These are phyloP conservation scores for Cephonodes hylas DNA, from an alignment of 2,888 invertebrate species.

Conservation along the genomic window DNA sequence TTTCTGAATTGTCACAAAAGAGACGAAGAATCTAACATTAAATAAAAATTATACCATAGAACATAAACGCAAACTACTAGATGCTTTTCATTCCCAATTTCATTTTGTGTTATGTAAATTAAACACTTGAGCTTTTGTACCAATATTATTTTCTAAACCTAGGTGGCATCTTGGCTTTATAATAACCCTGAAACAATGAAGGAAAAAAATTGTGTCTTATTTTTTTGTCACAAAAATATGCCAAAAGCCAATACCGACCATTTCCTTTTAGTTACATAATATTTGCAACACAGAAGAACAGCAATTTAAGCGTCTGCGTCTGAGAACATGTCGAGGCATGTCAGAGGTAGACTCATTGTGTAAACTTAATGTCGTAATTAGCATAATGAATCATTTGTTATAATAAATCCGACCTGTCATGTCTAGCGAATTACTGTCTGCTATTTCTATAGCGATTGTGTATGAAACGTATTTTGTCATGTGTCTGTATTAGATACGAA, in stretches of 20 bases:
- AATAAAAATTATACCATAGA: no score
- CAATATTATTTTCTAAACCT: no score
- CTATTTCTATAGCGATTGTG: not conserved
- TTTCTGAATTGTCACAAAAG: no score
- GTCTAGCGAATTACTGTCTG: not conserved
- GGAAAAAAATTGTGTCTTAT: no score
- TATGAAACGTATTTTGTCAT: not conserved
- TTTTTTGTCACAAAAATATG: not conserved
- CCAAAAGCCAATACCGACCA: not conserved
- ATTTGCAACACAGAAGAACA: no score
- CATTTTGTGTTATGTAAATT: no score
- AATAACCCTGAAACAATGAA: no score
- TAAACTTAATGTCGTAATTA: not conserved
- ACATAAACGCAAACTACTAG: no score
- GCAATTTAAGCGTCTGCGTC: not conserved
- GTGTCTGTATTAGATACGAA: not conserved
- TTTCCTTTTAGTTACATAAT: not conserved
- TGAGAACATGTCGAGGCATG: not conserved
- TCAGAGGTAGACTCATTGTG: not conserved
- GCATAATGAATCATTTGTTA: conserved; percentile 1
- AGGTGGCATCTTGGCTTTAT: no score
- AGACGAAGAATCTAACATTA: no score
- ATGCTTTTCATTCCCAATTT: no score
- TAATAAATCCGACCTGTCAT: not conserved
- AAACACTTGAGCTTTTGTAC: no score